These are phyloP conservation scores for Caenorhabditis sp. DNA, from an alignment of 2,888 invertebrate species.

Conservation along the genomic window DNA sequence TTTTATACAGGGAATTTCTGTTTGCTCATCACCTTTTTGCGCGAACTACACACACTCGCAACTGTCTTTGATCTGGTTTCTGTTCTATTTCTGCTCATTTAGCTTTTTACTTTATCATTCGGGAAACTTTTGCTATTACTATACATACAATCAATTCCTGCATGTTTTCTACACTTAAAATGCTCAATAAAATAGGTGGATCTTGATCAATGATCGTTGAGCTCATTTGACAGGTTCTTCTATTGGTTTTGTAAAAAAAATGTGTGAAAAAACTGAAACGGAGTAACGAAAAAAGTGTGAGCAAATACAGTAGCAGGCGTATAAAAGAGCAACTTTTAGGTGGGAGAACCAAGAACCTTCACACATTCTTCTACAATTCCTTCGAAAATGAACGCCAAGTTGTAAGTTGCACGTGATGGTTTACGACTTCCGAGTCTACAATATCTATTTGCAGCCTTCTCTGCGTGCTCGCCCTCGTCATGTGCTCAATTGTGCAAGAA, in stretches of 20 bases:
- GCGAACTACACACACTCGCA: too few relatives aligned
- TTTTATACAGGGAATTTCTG: conserved; percentile 25
- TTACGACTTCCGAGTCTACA: too few relatives aligned
- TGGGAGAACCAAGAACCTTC: neutral
- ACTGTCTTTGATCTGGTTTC: neutral
- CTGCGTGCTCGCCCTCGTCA: conserved; percentile 17
- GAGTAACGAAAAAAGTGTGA: neutral
- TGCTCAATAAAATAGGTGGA: too few relatives aligned
- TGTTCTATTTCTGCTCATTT: neutral
- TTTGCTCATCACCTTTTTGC: conserved; percentile 25
- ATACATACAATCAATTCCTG: too few relatives aligned
- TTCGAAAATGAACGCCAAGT: conserved; percentile 13
- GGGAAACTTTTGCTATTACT: too few relatives aligned
- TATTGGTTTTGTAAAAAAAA: neutral
- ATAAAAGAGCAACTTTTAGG: conserved; percentile 4
- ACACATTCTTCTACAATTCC: neutral
- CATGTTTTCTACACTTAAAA: too few relatives aligned
- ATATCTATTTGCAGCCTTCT: conserved; percentile 7
- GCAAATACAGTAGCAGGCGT: neutral
- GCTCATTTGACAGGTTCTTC: too few relatives aligned
- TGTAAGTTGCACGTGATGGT: neutral
- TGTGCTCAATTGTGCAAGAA: conserved; percentile 18
- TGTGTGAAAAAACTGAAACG: neutral
- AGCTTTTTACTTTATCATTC: too few relatives aligned
- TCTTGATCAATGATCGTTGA: too few relatives aligned